Conservation (phyloP, 2,888 invertebrate genomes). For the Epirrhoe tristata region DNA sequence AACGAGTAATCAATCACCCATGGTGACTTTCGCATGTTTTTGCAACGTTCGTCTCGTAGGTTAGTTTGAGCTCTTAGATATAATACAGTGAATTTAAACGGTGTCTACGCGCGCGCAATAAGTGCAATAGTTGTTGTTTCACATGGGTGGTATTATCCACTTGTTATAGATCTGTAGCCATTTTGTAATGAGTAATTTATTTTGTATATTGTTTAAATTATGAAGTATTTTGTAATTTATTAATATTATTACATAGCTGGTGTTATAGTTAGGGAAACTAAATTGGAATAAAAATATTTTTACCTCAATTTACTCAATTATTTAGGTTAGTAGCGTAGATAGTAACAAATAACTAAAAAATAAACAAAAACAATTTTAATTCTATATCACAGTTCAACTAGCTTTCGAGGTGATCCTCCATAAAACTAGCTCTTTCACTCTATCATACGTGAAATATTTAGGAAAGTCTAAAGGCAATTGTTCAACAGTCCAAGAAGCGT, state of each 20-base stretch:
- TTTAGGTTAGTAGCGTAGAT: not conserved
- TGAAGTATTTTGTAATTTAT: slow-evolving; percentile 38
- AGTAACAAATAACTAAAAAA: slow-evolving; percentile 20
- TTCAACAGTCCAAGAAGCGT: slow-evolving; percentile 84
- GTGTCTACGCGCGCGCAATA: slow-evolving; percentile 8
- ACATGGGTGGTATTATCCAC: slow-evolving; percentile 20
- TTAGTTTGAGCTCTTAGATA: slow-evolving; percentile 27
- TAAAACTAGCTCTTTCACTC: slow-evolving; percentile 91
- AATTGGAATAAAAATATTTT: slow-evolving; percentile 55
- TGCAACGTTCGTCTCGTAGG: slow-evolving; percentile 13
- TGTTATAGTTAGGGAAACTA: slow-evolving; percentile 48
- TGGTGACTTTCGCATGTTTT: slow-evolving; percentile 9
- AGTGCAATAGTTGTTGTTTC: slow-evolving; percentile 17
- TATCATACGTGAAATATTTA: slow-evolving; percentile 92
- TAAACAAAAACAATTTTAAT: slow-evolving; percentile 45
- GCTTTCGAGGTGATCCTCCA: slow-evolving; percentile 87
- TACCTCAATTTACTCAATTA: slow-evolving; percentile 6
- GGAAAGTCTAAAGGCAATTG: slow-evolving; percentile 90
- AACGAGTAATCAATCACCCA: slow-evolving; percentile 28
- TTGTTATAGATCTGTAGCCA: slow-evolving; percentile 18
- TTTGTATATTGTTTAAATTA: slow-evolving; percentile 42
- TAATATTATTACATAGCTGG: slow-evolving; percentile 36
- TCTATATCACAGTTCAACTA: slow-evolving; percentile 59
- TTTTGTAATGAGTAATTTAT: slow-evolving; percentile 34
- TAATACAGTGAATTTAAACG: slow-evolving; percentile 24